Evolutionary conservation across 2,888 invertebrate species (phyloP).

Genomic region (Spodoptera exigua): DNA sequence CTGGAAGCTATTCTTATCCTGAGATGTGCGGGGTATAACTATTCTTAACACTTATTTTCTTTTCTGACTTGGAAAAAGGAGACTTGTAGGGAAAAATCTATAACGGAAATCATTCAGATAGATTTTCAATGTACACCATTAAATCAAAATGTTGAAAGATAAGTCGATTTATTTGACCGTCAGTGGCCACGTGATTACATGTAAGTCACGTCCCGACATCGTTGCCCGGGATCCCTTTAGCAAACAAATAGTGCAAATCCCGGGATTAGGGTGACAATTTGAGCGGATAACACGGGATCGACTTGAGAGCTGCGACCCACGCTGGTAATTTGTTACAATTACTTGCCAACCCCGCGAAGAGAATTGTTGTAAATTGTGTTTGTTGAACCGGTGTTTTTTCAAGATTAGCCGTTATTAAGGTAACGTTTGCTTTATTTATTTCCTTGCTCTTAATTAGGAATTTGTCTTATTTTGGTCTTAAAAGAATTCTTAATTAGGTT

Average conservation of each 20-base stretch:
- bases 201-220: constrained; percentile 76
- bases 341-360: constrained; percentile 68
- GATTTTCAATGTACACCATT: neutral
- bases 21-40: too few species aligned
- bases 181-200: constrained; percentile 54
- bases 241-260: constrained; percentile 78
- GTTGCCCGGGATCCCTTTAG: constrained; percentile 79
- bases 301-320: constrained; percentile 69
- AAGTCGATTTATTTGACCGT: constrained; percentile 33
- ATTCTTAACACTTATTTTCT: too few species aligned
- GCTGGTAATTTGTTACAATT: constrained; percentile 82
- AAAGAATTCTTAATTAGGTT: too few species aligned
- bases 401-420: constrained; percentile 27
- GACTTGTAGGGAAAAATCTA: too few species aligned
- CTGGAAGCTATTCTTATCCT: too few species aligned
- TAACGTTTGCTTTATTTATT: constrained; percentile 6
- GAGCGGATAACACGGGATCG: constrained; percentile 73
- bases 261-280: constrained; percentile 81
- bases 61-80: too few species aligned
- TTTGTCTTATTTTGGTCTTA: neutral
- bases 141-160: constrained; percentile 21
- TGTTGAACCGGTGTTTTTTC: constrained; percentile 31
- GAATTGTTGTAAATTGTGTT: constrained; percentile 55
- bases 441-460: constrained; percentile 13
- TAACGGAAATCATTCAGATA: too few species aligned